phyloP scores from a whole-genome alignment of 53 echinoderm and acorn worm species.

The Stichopus horrens region DNA sequence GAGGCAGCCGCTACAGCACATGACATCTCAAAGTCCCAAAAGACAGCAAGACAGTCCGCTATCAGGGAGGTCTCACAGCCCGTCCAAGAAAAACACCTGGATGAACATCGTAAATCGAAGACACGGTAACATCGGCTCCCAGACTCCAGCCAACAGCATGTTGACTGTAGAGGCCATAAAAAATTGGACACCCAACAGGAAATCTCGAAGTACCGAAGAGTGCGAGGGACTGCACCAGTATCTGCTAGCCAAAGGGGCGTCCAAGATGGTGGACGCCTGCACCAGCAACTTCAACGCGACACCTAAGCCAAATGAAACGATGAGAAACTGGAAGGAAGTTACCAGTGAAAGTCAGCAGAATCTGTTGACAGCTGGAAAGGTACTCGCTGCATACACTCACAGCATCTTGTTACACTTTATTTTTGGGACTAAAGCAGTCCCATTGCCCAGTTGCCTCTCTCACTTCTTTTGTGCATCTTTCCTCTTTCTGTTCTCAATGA shows the following conservation, averaged over 20 bases:
- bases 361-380: not conserved
- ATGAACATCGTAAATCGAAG: constrained; percentile 12
- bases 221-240: constrained; percentile 36
- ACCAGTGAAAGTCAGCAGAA: not conserved
- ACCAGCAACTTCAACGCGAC: not conserved
- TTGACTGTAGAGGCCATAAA: constrained; percentile 60
- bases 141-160: constrained; percentile 2
- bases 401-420: too few relatives aligned
- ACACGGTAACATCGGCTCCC: not conserved
- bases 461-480: too few relatives aligned
- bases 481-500: too few relatives aligned
- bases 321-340: not conserved
- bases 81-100: constrained; percentile 16
- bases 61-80: not conserved
- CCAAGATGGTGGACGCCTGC: constrained; percentile 9
- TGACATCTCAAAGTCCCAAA: not conserved
- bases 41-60: constrained; percentile 11
- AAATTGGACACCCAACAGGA: constrained; percentile 56
- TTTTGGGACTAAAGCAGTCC: too few relatives aligned
- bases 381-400: not conserved
- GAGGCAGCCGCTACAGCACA: not conserved
- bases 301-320: not conserved
- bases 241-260: constrained; percentile 10
- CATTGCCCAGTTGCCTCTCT: too few relatives aligned
- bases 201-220: constrained; percentile 34